Percentiles rank a stretch among this genome's conserved stretches.
phyloP scores from a whole-genome alignment of 2,888 invertebrate species.

The Andricus curvator region DNA sequence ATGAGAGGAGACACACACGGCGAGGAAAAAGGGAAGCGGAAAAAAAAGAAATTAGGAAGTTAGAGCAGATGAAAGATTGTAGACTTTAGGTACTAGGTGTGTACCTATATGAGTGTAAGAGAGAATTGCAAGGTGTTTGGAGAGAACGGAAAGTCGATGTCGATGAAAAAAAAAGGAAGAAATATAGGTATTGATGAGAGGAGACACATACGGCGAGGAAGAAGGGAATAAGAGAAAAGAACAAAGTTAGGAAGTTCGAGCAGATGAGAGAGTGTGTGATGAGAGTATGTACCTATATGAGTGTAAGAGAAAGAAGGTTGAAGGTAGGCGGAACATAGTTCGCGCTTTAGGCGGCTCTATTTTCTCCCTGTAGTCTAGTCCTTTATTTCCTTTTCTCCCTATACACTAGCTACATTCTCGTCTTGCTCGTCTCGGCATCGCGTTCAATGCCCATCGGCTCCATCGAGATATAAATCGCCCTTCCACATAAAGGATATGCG shows the following conservation, averaged over 20 bases:
- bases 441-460: slow-evolving; percentile 41
- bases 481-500: slow-evolving; percentile 29
- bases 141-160: not conserved
- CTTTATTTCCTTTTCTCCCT: slow-evolving; percentile 34
- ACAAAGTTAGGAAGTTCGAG: not conserved
- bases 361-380: slow-evolving; percentile 9
- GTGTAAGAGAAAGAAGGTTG: not conserved
- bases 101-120: not conserved
- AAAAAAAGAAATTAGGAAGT: not conserved
- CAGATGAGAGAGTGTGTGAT: not conserved
- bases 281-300: not conserved
- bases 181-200: not conserved
- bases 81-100: not conserved
- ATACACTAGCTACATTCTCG: not conserved
- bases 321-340: not conserved
- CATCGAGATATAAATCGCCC: slow-evolving; percentile 34
- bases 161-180: not conserved
- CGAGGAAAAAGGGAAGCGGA: not conserved
- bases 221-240: not conserved
- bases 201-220: not conserved
- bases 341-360: slow-evolving; percentile 22
- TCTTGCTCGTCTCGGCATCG: slow-evolving; percentile 20
- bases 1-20: not conserved
- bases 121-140: not conserved
- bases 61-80: not conserved